Conservation (phyloP, 2,888 invertebrate genomes). For the Orchesella flavescens region DNA sequence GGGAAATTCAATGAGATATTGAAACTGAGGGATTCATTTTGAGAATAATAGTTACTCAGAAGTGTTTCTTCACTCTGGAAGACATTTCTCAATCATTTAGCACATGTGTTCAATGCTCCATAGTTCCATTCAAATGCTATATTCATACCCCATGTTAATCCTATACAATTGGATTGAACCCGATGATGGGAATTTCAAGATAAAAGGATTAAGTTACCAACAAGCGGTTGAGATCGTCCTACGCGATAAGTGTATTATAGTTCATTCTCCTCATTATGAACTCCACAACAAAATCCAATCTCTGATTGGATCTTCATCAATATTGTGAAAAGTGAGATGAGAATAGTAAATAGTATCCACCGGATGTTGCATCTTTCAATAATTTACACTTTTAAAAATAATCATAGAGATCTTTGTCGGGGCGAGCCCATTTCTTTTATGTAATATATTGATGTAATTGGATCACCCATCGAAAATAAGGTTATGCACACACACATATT, state of each 20-base stretch:
- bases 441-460: slow-evolving; percentile 53
- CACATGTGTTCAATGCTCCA: background rate
- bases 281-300: background rate
- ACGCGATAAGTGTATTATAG: slow-evolving; percentile 16
- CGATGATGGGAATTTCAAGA: slow-evolving; percentile 31
- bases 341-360: background rate
- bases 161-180: slow-evolving; percentile 13
- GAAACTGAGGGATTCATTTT: background rate
- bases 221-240: background rate
- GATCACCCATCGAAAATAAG: slow-evolving; percentile 47
- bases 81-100: slow-evolving; percentile 12
- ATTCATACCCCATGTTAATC: background rate
- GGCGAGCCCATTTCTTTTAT: too few species aligned
- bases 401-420: slow-evolving; percentile 29
- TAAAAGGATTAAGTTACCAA: slow-evolving; percentile 63
- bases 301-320: slow-evolving; percentile 7
- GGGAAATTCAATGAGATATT: slow-evolving; percentile 1
- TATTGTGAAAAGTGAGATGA: background rate
- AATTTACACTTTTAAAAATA: slow-evolving; percentile 25
- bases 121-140: background rate
- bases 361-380: slow-evolving; percentile 49
- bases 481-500: background rate
- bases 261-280: slow-evolving; percentile 22
- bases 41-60: too few species aligned
- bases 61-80: background rate